Conservation (phyloP, 2,797 vertebrate genomes). For the Sandelia bainsii region DNA sequence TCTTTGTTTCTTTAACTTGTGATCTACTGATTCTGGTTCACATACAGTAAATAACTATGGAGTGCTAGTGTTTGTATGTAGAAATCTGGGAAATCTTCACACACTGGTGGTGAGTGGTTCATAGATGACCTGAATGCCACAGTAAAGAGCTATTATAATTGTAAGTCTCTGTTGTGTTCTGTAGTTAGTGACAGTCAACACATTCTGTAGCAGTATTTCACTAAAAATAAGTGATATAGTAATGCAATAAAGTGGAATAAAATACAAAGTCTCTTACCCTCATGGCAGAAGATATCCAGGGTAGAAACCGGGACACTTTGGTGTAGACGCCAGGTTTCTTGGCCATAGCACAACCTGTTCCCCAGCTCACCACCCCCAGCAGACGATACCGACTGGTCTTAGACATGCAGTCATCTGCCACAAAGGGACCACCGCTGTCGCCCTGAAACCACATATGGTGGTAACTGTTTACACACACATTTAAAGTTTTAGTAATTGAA, state of each 20-base stretch:
- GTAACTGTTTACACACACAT: not conserved
- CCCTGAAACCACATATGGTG: conserved; percentile 79
- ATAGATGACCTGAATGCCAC: conserved; percentile 2
- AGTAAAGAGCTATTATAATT: not conserved
- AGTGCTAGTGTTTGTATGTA: too few relatives aligned
- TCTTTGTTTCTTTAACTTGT: too few relatives aligned
- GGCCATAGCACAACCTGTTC: conserved; percentile 91
- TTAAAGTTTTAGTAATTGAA: not conserved
- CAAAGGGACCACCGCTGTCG: conserved; percentile 93
- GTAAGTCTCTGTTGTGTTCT: not conserved
- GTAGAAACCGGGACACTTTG: conserved; percentile 89
- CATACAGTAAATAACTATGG: not conserved
- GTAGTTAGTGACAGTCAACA: not conserved
- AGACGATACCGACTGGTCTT: conserved; percentile 89
- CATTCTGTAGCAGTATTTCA: not conserved
- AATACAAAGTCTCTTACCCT: conserved; percentile 82
- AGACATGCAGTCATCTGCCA: conserved; percentile 88
- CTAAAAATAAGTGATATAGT: too few relatives aligned
- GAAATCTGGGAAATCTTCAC: not conserved
- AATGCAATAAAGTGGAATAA: not conserved
- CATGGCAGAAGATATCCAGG: conserved; percentile 92
- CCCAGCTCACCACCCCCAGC: conserved; percentile 94
- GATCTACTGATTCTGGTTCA: not conserved
- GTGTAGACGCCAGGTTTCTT: conserved; percentile 94
- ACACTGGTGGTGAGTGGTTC: not conserved